Percentiles rank a stretch among this genome's conserved stretches.
phyloP scores from a whole-genome alignment of 2,113 vertebrate species.

The Misgurnus mizolepis region DNA sequence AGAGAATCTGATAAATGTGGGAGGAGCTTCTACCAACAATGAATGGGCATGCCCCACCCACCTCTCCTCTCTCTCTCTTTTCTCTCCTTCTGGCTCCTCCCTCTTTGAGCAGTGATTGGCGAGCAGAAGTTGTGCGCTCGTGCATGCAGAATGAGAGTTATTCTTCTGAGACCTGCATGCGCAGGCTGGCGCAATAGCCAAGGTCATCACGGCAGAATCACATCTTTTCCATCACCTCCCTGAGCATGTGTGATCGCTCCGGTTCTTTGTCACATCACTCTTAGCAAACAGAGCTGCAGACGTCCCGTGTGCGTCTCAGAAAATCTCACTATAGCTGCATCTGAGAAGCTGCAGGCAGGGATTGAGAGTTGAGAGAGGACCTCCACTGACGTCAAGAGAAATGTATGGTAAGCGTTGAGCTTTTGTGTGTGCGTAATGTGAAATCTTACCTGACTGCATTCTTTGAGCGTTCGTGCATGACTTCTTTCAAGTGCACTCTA shows the following conservation, averaged over 20 bases:
- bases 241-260: conserved; percentile 20
- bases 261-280: neutral
- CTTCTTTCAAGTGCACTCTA: neutral
- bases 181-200: conserved; percentile 67
- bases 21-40: conserved; percentile 25
- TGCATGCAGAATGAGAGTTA: conserved; percentile 53
- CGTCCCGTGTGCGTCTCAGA: conserved; percentile 41
- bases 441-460: conserved; percentile 23
- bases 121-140: conserved; percentile 41
- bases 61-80: neutral
- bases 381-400: conserved; percentile 37
- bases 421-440: conserved; percentile 27
- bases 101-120: conserved; percentile 41
- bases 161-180: conserved; percentile 56
- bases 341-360: conserved; percentile 58
- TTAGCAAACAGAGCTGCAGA: neutral
- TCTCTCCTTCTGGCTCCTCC: neutral
- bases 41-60: neutral
- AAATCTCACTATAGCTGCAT: conserved; percentile 54
- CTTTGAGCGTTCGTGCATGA: conserved; percentile 11
- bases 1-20: neutral
- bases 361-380: conserved; percentile 36
- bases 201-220: conserved; percentile 76
- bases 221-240: conserved; percentile 56
- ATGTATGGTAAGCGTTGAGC: conserved; percentile 53